Conservation (phyloP, 2,888 invertebrate genomes). For the Rhingia campestris region DNA sequence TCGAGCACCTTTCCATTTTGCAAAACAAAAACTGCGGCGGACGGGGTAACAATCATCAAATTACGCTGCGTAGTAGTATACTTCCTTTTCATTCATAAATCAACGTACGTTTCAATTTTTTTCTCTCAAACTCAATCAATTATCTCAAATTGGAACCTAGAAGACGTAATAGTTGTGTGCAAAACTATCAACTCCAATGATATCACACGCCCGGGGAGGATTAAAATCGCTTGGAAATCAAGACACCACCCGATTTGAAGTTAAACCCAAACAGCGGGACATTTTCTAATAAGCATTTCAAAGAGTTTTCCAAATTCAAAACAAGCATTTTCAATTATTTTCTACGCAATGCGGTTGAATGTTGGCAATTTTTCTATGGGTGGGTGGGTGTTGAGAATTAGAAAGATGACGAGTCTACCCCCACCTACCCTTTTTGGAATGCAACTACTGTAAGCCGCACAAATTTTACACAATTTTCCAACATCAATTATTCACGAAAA, state of each 20-base stretch:
- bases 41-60: neutral
- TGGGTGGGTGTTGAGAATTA: conserved; percentile 30
- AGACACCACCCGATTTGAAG: neutral
- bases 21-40: neutral
- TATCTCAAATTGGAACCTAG: conserved; percentile 44
- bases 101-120: conserved; percentile 22
- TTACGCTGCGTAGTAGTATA: conserved; percentile 18
- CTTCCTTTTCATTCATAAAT: conserved; percentile 64
- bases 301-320: conserved; percentile 5
- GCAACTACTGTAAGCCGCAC: neutral
- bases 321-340: conserved; percentile 27
- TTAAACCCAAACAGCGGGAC: conserved; percentile 1
- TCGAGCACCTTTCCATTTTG: neutral
- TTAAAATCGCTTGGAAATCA: conserved; percentile 9
- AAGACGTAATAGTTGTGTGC: conserved; percentile 48
- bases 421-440: conserved; percentile 9
- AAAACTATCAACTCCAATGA: conserved; percentile 12
- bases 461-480: too few relatives aligned
- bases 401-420: conserved; percentile 16
- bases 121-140: conserved; percentile 33
- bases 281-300: neutral
- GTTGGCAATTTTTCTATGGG: conserved; percentile 59
- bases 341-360: conserved; percentile 69
- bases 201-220: conserved; percentile 35
- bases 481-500: neutral